These are phyloP conservation scores for Euwallacea similis DNA, from an alignment of 1,140 invertebrate species.

Conservation along the genomic window DNA sequence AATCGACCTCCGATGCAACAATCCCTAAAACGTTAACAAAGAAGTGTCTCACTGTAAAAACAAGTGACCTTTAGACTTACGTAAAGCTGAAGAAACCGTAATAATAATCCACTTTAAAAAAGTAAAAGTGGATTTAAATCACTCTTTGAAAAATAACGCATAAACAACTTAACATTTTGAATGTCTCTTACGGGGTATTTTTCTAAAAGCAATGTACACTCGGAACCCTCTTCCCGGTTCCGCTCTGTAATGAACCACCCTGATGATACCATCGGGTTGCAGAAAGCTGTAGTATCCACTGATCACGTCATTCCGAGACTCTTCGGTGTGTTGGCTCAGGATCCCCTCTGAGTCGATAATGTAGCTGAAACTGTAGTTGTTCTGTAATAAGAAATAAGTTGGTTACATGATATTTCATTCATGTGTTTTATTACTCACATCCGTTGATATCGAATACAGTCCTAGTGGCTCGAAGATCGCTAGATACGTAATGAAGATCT, in stretches of 20 bases:
- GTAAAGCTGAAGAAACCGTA: conserved; percentile 4
- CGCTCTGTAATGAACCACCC: conserved; percentile 57
- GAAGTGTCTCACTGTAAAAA: conserved; percentile 11
- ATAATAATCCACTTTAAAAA: neutral
- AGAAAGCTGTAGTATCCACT: conserved; percentile 57
- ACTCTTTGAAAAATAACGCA: neutral
- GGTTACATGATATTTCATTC: too few relatives aligned
- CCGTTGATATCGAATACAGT: too few relatives aligned
- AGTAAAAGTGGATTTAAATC: conserved; percentile 5
- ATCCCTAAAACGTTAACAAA: conserved; percentile 1
- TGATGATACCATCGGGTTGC: conserved; percentile 56
- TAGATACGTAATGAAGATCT: too few relatives aligned
- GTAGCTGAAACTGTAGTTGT: conserved; percentile 56
- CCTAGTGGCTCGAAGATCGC: too few relatives aligned
- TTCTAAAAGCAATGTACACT: conserved; percentile 54
- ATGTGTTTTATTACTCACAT: too few relatives aligned
- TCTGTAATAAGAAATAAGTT: too few relatives aligned
- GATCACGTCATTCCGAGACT: conserved; percentile 53
- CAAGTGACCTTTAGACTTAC: conserved; percentile 16
- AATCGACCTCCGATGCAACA: neutral
- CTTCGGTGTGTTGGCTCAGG: conserved; percentile 56
- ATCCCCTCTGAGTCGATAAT: conserved; percentile 52
- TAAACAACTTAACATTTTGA: neutral
- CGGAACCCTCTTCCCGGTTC: conserved; percentile 55
- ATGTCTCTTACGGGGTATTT: conserved; percentile 41